Evolutionary conservation across 2,113 vertebrate species (phyloP), one percentile per base, ranked within the genome.

Genomic region (Oreocharis arfaki): DNA sequence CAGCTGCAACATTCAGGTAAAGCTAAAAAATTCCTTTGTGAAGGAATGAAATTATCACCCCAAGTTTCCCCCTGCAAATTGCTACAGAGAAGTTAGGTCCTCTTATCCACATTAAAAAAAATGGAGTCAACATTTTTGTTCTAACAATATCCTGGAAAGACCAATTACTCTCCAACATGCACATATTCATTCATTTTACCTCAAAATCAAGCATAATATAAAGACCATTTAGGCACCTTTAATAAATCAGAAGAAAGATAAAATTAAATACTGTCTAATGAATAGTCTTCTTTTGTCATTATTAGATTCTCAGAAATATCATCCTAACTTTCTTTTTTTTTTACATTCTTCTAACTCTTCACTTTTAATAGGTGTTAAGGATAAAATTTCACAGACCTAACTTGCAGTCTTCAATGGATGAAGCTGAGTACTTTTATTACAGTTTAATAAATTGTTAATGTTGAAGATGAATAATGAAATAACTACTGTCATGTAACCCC

Each of bases 391-490:
- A 95, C 41, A 86, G 81, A 37, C 61, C 39, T 88, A 87, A 89
- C 63, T 93, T 91, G 65, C 50, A 92, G 53, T 32, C 55, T 70
- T 53, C 78, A 87, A n/a, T 59, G 35, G 69, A 92, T 85, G 55
- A 88, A 64, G 63, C 59, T 46, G 53, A 92, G 53, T 92, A 85
- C 84, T 90, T 95, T 70, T 96, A 93, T 96, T 96, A 84, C 47
- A 84, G 55, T 79, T 95, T 91, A 96, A 97, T 97, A 96, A 95
- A 96, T 97, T 94, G 82, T 95, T 97, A 96, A 97, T 96, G 93
- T 88, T 93, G 79, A 93, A 84, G 84, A 93, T 96, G 90, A 97
- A 96, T 95, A 96, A 97, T 96, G 59, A 94, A 96, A 90, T 90
- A 94, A 95, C 73, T 87, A 55, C 65, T 95, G 65, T 83, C 69